These are phyloP conservation scores for Enteromius afrohamiltoni DNA, from an alignment of 2,797 vertebrate species.

Conservation along the genomic window DNA sequence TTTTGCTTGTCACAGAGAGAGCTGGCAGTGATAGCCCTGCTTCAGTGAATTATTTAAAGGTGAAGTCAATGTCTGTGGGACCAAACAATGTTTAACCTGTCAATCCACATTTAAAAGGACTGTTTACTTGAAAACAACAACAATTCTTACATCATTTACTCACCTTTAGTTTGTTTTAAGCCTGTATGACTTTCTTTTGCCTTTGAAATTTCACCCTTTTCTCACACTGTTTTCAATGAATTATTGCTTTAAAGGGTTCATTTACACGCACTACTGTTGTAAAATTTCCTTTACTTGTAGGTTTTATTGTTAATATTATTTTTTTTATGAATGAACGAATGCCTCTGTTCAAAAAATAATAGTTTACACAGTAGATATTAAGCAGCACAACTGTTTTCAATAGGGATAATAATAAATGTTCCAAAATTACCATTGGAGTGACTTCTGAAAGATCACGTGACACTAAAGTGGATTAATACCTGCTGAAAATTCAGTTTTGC, in stretches of 20 bases:
- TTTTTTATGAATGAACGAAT: background rate
- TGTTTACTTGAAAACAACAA: background rate
- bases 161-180: background rate
- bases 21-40: background rate
- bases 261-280: background rate
- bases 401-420: background rate
- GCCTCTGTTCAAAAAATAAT: background rate
- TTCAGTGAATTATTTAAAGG: conserved; percentile 29
- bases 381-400: background rate
- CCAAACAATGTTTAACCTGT: background rate
- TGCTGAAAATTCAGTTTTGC: background rate
- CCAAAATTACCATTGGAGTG: background rate
- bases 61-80: background rate
- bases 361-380: background rate
- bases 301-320: background rate
- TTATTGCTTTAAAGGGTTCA: background rate
- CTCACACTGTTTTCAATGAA: too few relatives aligned
- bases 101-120: background rate
- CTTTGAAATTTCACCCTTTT: background rate
- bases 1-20: background rate
- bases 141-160: background rate
- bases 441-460: background rate
- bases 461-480: background rate
- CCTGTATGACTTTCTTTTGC: background rate
- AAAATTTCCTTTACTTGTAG: background rate